Conservation (phyloP, 1,140 invertebrate genomes). For the Mamestra configurata region DNA sequence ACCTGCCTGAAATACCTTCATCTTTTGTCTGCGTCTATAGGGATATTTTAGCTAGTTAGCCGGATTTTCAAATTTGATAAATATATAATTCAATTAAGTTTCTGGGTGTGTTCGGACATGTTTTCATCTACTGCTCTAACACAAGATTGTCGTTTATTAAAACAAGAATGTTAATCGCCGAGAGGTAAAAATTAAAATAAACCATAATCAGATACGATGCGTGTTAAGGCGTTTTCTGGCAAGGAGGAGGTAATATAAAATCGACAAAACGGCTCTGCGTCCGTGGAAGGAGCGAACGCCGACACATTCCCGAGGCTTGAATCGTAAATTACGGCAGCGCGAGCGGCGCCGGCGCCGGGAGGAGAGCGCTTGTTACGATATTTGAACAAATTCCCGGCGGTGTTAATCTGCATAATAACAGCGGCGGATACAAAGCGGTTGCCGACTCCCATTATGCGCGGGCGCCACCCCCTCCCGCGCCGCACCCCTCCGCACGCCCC, state of each 20-base stretch:
- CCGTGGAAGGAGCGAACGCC: slow-evolving; percentile 74
- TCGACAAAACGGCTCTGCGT: slow-evolving; percentile 72
- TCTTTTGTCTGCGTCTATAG: background rate
- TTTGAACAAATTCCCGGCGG: slow-evolving; percentile 87
- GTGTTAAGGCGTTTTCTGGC: slow-evolving; percentile 54
- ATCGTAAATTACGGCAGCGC: slow-evolving; percentile 83
- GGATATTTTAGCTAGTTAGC: background rate
- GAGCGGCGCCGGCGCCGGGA: slow-evolving; percentile 82
- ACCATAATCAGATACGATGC: slow-evolving; percentile 30
- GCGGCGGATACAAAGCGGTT: slow-evolving; percentile 81
- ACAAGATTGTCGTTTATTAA: slow-evolving; percentile 1
- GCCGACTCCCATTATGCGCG: slow-evolving; percentile 82
- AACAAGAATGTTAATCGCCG: slow-evolving; percentile 38
- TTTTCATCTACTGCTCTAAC: slow-evolving; percentile 5
- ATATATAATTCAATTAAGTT: background rate
- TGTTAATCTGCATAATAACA: slow-evolving; percentile 88
- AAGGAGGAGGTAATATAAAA: slow-evolving; percentile 66
- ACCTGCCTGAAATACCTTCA: too few relatives aligned
- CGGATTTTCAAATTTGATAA: background rate
- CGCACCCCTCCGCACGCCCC: slow-evolving; percentile 50
- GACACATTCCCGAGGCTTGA: slow-evolving; percentile 79
- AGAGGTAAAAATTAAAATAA: slow-evolving; percentile 36
- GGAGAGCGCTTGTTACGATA: slow-evolving; percentile 85
- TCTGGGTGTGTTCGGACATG: background rate
- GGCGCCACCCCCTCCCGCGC: slow-evolving; percentile 74